Conservation (phyloP, 2,888 invertebrate genomes). For the Eupithecia dodoneata region DNA sequence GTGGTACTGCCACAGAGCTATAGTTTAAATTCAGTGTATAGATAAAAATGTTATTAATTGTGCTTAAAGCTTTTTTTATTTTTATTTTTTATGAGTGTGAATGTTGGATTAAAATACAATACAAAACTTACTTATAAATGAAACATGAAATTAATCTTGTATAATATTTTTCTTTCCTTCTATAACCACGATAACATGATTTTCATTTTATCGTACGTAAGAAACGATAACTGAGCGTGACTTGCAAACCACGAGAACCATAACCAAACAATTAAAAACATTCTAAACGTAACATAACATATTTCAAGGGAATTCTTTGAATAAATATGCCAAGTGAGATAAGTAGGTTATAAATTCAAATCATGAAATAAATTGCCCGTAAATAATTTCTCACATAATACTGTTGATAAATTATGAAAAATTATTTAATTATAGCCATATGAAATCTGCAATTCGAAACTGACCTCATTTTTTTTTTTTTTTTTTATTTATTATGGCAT, state of each 20-base stretch:
- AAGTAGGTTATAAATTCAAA: not conserved
- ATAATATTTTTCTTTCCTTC: not conserved
- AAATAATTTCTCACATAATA: not conserved
- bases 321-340: not conserved
- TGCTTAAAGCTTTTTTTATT: not conserved
- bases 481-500: not conserved
- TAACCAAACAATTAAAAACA: conserved; percentile 26
- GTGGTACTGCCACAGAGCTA: too few species aligned
- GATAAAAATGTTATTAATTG: too few species aligned
- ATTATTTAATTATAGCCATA: not conserved
- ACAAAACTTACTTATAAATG: not conserved
- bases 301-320: not conserved
- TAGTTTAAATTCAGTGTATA: too few species aligned
- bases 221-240: conserved; percentile 29
- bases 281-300: conserved; percentile 7
- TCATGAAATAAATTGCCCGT: not conserved
- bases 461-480: too few species aligned
- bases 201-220: not conserved
- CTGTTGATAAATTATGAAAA: not conserved
- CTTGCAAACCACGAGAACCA: conserved; percentile 21
- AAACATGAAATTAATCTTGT: conserved; percentile 1
- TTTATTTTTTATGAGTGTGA: not conserved
- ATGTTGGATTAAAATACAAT: not conserved
- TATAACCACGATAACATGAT: not conserved
- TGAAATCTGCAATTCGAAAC: too few species aligned